Evolutionary conservation across 1,140 invertebrate species (phyloP).

Genomic region (Calephelis virginiensis): DNA sequence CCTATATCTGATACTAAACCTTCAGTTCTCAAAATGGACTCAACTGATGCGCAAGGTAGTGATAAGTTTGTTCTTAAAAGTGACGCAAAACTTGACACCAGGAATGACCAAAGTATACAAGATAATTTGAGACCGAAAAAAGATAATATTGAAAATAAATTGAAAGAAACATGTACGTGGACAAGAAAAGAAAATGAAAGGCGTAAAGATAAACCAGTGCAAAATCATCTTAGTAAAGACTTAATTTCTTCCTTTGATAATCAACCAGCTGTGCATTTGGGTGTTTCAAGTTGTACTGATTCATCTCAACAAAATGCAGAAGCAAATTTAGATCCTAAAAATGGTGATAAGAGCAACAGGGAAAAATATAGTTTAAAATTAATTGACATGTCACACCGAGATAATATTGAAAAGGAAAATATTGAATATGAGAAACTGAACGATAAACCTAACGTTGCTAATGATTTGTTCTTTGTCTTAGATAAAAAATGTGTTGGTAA

Average conservation of each 20-base stretch:
- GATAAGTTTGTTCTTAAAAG: constrained; percentile 31
- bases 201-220: constrained; percentile 38
- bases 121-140: constrained; percentile 39
- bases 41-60: constrained; percentile 25
- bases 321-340: constrained; percentile 31
- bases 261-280: constrained; percentile 44
- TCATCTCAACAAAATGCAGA: constrained; percentile 40
- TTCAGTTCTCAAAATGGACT: constrained; percentile 29
- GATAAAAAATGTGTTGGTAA: constrained; percentile 48
- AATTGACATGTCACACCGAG: constrained; percentile 35
- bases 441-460: constrained; percentile 45
- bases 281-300: constrained; percentile 46
- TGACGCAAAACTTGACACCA: constrained; percentile 30
- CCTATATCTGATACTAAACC: constrained; percentile 24
- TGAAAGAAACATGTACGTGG: constrained; percentile 36
- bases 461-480: constrained; percentile 30
- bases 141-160: constrained; percentile 38
- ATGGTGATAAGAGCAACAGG: constrained; percentile 42
- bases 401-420: constrained; percentile 53
- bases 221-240: constrained; percentile 47
- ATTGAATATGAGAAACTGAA: constrained; percentile 52
- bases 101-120: constrained; percentile 37
- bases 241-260: constrained; percentile 38
- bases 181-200: constrained; percentile 42
- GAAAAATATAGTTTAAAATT: constrained; percentile 43